Evolutionary conservation across 2,797 vertebrate genomes (phyloP).

Genomic region (Notolepis coatsorum): DNA sequence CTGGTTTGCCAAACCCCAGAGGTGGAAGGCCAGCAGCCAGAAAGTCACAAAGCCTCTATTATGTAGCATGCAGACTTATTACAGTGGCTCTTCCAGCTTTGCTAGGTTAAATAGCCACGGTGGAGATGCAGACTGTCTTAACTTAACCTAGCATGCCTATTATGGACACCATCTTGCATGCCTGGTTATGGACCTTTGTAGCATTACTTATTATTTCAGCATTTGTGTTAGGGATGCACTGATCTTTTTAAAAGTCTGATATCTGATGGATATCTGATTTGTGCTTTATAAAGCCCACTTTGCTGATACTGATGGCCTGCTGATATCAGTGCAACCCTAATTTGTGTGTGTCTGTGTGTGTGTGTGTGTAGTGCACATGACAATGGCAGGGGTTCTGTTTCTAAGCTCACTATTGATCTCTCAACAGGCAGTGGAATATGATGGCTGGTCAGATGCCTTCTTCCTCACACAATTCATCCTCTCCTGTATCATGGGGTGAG

Average conservation of each 20-base stretch:
- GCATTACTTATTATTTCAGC: neutral
- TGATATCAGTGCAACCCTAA: too few relatives aligned
- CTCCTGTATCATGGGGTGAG: slow-evolving; percentile 98
- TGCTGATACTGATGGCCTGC: too few relatives aligned
- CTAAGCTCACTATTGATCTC: slow-evolving; percentile 1
- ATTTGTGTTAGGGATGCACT: too few relatives aligned
- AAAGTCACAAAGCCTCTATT: slow-evolving; percentile 81
- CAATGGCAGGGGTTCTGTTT: neutral
- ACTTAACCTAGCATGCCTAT: slow-evolving; percentile 48
- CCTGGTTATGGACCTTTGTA: neutral
- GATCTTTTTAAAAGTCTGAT: too few relatives aligned
- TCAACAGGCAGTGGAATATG: slow-evolving; percentile 88
- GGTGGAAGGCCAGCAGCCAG: slow-evolving; percentile 59
- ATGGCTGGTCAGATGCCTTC: slow-evolving; percentile 90
- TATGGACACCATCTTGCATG: slow-evolving; percentile 35
- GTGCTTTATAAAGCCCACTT: too few relatives aligned
- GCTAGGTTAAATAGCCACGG: slow-evolving; percentile 26
- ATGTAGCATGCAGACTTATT: slow-evolving; percentile 68
- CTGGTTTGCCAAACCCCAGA: slow-evolving; percentile 60
- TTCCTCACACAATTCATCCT: slow-evolving; percentile 91
- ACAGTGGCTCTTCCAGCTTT: slow-evolving; percentile 43
- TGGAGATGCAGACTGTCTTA: slow-evolving; percentile 16
- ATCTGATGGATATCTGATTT: too few relatives aligned
- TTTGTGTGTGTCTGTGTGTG: neutral
- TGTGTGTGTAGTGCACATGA: too few relatives aligned